These are phyloP conservation scores for Nephila pilipes DNA, from an alignment of 1,140 invertebrate genomes.

Conservation along the genomic window DNA sequence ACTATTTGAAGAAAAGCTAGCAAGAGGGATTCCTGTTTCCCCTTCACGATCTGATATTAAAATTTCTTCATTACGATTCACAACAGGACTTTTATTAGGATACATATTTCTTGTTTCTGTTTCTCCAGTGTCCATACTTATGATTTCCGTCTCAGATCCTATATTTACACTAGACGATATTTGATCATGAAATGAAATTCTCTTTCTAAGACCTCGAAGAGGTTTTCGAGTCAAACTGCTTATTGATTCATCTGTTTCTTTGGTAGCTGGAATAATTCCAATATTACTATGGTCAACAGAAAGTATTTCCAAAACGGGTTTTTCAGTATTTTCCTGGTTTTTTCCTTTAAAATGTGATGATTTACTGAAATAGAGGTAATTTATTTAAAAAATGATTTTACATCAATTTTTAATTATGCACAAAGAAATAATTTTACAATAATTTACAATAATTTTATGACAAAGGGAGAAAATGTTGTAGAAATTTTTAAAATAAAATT, in stretches of 20 bases:
- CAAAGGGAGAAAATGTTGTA: no score
- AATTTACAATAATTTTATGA: no score
- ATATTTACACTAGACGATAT: no score
- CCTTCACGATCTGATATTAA: background rate
- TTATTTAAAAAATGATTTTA: background rate
- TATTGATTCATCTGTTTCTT: background rate
- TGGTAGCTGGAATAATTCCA: background rate
- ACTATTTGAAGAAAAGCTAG: background rate
- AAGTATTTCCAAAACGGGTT: background rate
- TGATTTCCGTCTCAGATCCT: background rate
- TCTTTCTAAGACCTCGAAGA: background rate
- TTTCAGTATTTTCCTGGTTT: background rate
- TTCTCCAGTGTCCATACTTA: background rate
- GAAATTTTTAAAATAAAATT: no score
- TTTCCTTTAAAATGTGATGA: background rate
- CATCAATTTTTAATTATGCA: no score
- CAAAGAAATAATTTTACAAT: no score
- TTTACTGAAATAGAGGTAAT: background rate
- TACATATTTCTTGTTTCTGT: background rate
- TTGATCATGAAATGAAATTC: constrained; percentile 11
- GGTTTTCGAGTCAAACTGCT: background rate
- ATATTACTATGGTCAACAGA: no score
- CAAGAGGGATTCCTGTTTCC: background rate
- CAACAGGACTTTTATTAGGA: background rate
- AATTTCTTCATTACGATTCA: background rate